Base-by-base conservation (phyloP, 2,888 invertebrate genomes). In the Apantesis nais region DNA sequence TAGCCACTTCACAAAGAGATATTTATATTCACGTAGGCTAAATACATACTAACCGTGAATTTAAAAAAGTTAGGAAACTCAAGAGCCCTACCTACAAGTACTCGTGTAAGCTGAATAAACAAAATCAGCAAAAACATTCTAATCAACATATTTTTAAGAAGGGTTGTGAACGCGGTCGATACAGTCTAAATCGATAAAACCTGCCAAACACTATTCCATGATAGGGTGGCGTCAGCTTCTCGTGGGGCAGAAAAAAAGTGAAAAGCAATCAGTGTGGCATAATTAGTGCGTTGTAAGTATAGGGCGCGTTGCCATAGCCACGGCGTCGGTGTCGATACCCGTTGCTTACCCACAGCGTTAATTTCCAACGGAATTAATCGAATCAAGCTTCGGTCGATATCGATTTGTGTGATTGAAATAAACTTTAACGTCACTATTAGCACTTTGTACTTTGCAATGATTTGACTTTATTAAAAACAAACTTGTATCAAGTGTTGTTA, bases 201-300 rank as follows among this genome's bases (percentile, higher is more conserved):
- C 83, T 81, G 85, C 84, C 87, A 84, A 89, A 85, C 89, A 88
- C 90, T 92, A 90, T 82, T 82, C 82, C 85, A 85, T 86, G 89
- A 91, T 91, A 90, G 94, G 94, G 94, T 92, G 93, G 92, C 91
- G 90, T 90, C 91, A 90, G 90, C 88, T 91, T 93, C 94, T 94
- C 91, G 89, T 92, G 89, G 94, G 93, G 93, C 89, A 91, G 86
- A 91, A 93, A 93, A 88, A 94, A 94, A 92, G 92, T 92, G 91
- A 93, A 95, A 94, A 94, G 95, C 95, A 95, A 95, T 95, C 95
- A 95, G 93, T 94, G 95, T 93, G 93, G 93, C 92, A 94, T 95
- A 95, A 95, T 95, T 95, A 95, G 95, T 94, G 94, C 90, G 93
- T 93, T 90, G 93, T 92, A 90, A 92, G 93, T 94, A 93, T 95